Evolutionary conservation across 2,113 vertebrate species (phyloP).

Genomic region (Odontesthes bonariensis): DNA sequence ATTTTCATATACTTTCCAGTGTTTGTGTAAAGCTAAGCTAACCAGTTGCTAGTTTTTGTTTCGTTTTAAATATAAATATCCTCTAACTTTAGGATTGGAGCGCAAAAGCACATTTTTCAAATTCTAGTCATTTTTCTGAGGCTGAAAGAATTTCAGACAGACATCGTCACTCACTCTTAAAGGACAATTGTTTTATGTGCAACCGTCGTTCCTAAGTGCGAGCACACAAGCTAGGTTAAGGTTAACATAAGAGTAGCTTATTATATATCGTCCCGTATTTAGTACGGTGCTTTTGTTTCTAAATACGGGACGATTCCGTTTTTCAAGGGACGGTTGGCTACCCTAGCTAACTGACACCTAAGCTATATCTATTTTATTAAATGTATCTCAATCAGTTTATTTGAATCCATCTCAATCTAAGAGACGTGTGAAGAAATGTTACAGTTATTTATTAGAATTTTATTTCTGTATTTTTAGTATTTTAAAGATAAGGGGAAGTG

Average conservation of each 20-base stretch:
- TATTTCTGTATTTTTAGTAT: background rate
- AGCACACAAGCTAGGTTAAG: background rate
- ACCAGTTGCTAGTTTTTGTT: background rate
- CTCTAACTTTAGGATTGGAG: background rate
- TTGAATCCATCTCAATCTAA: background rate
- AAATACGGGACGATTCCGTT: too few relatives aligned
- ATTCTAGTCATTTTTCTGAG: background rate
- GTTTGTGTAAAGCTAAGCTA: background rate
- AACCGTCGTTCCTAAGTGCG: background rate
- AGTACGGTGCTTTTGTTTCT: too few relatives aligned
- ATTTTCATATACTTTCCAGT: background rate
- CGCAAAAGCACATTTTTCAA: background rate
- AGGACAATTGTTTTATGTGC: background rate
- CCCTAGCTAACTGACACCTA: background rate
- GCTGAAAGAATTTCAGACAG: background rate
- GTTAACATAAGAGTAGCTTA: background rate
- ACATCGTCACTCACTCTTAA: background rate
- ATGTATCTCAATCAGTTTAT: background rate
- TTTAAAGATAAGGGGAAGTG: background rate
- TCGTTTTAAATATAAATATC: background rate
- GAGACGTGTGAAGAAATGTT: background rate
- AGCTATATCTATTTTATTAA: background rate
- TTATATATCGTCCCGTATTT: too few relatives aligned
- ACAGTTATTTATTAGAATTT: background rate
- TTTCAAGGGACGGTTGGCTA: too few relatives aligned